Evolutionary conservation across 2,797 vertebrate species (phyloP).

Genomic region (Cynopterus sphinx): DNA sequence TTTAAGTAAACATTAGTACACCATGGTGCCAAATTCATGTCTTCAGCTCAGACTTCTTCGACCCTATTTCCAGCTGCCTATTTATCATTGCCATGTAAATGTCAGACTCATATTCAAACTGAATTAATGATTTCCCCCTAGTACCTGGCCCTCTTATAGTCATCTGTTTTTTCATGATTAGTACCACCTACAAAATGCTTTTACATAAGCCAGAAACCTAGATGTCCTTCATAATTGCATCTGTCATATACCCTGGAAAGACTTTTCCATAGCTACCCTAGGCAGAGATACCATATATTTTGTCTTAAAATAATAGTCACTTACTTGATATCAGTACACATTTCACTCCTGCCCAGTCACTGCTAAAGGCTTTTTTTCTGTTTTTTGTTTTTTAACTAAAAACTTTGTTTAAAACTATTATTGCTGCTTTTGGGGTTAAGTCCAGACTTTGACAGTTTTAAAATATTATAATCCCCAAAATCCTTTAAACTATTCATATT

Average conservation of each 20-base stretch:
- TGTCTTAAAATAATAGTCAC: not conserved
- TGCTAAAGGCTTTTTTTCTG: not conserved
- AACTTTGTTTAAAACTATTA: not conserved
- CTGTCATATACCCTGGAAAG: not conserved
- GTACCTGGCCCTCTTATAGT: slow-evolving; percentile 10
- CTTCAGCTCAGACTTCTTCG: slow-evolving; percentile 23
- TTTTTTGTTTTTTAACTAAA: not conserved
- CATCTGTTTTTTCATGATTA: not conserved
- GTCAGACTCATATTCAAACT: not conserved
- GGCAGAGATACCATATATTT: not conserved
- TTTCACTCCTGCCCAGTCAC: not conserved
- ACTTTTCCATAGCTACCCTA: not conserved
- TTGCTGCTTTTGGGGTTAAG: not conserved
- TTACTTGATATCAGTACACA: not conserved
- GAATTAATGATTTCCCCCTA: not conserved
- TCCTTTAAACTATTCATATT: not conserved
- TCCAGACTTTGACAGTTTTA: not conserved
- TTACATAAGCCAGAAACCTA: not conserved
- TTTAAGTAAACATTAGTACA: not conserved
- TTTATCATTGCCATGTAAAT: not conserved
- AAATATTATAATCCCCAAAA: not conserved
- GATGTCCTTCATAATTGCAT: not conserved
- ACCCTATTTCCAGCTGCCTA: not conserved
- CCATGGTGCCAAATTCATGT: not conserved
- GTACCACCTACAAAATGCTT: not conserved